Evolutionary conservation across 2,888 invertebrate genomes (phyloP).

Genomic region (Eueremaeus valkanovi): DNA sequence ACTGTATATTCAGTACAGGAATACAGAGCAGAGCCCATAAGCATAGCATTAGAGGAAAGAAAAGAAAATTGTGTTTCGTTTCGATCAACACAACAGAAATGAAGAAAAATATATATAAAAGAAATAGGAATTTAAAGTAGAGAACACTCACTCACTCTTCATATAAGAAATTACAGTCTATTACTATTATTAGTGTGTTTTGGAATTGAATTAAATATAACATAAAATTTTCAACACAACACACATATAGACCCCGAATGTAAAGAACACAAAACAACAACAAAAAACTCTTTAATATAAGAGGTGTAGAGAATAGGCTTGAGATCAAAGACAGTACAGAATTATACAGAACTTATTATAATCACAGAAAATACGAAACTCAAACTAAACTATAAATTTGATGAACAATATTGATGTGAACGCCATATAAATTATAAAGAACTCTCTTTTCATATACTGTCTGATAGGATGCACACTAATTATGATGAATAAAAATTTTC

Average conservation of each 20-base stretch:
- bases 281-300: too few species aligned
- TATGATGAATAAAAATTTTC: neutral
- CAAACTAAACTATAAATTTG: neutral
- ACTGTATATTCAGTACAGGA: too few species aligned
- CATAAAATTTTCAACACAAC: constrained; percentile 16
- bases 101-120: neutral
- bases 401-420: neutral
- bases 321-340: too few species aligned
- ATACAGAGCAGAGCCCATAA: too few species aligned
- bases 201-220: neutral
- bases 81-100: neutral
- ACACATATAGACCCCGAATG: neutral
- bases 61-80: neutral
- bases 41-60: too few species aligned
- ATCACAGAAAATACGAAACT: too few species aligned
- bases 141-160: neutral
- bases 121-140: neutral
- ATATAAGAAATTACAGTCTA: constrained; percentile 20
- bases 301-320: too few species aligned
- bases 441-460: neutral
- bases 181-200: constrained; percentile 24
- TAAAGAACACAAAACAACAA: too few species aligned
- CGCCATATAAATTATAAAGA: neutral
- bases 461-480: neutral
- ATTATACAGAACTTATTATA: too few species aligned